Conservation (phyloP, 2,797 vertebrate genomes). For the Sebastes reedi region DNA sequence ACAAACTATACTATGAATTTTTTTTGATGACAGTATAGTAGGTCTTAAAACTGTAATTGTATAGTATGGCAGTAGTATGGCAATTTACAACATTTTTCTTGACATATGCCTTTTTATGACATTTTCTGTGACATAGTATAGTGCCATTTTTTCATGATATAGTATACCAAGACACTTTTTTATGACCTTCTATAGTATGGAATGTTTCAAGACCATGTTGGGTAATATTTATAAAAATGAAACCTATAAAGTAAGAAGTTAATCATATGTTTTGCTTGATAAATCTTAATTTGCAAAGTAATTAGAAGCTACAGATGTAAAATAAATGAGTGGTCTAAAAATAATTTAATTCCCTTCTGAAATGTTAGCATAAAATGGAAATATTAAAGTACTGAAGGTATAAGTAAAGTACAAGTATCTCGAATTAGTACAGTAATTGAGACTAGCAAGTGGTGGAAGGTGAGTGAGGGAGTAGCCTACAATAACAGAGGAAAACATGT, state of each 20-base stretch:
- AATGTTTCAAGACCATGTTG: no score
- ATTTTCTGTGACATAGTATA: neutral
- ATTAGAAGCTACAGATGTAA: neutral
- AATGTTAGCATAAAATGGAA: neutral
- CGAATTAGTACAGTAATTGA: neutral
- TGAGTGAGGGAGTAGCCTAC: neutral
- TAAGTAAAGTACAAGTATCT: neutral
- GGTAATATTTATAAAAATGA: neutral
- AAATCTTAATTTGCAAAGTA: neutral
- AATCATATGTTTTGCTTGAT: neutral
- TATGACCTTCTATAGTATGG: neutral
- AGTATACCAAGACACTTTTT: neutral
- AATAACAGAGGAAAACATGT: neutral
- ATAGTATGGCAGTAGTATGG: no score
- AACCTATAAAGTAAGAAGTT: neutral
- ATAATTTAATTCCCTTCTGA: neutral
- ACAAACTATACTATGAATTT: neutral
- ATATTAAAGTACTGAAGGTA: neutral
- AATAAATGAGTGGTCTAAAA: neutral
- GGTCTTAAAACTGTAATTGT: no score
- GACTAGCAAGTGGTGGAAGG: neutral
- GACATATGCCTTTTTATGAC: no score
- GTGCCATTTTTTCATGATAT: neutral
- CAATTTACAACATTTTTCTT: no score
- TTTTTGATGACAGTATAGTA: neutral